Evolutionary conservation across 2,113 vertebrate species (phyloP).

Genomic region (Aphelocoma coerulescens): DNA sequence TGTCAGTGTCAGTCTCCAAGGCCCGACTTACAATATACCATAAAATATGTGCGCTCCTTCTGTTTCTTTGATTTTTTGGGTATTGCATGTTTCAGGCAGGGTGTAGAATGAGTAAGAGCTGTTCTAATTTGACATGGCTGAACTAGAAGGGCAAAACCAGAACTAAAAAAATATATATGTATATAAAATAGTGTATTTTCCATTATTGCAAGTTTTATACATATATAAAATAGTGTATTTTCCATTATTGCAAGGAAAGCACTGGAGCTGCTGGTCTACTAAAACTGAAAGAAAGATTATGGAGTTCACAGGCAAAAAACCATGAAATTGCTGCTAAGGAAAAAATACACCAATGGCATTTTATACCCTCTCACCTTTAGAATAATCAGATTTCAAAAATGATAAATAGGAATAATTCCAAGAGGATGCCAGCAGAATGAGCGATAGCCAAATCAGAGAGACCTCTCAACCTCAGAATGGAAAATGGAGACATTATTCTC

Average conservation of each 20-base stretch:
- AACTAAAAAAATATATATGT: not conserved
- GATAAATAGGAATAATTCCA: not conserved
- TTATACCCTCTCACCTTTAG: not conserved
- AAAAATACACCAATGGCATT: not conserved
- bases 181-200: not conserved
- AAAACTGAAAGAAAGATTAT: not conserved
- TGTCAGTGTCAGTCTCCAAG: not conserved
- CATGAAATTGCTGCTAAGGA: not conserved
- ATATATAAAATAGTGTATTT: not conserved
- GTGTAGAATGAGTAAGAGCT: not conserved
- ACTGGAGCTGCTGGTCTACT: not conserved
- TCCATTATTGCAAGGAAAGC: not conserved
- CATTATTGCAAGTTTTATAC: not conserved
- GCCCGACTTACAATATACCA: not conserved
- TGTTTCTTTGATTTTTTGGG: not conserved
- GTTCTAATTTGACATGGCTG: not conserved
- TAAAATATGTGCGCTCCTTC: not conserved
- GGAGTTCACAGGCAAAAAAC: not conserved
- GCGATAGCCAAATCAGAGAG: not conserved
- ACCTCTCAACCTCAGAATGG: not conserved
- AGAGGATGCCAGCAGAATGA: not conserved
- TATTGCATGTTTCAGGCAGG: not conserved
- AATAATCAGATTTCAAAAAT: slow-evolving; percentile 10
- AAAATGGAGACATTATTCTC: not conserved
- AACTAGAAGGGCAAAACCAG: not conserved